Percentiles rank a stretch among this genome's conserved stretches.
phyloP scores from a whole-genome alignment of 2,888 invertebrate genomes.

The Lydus trimaculatus region DNA sequence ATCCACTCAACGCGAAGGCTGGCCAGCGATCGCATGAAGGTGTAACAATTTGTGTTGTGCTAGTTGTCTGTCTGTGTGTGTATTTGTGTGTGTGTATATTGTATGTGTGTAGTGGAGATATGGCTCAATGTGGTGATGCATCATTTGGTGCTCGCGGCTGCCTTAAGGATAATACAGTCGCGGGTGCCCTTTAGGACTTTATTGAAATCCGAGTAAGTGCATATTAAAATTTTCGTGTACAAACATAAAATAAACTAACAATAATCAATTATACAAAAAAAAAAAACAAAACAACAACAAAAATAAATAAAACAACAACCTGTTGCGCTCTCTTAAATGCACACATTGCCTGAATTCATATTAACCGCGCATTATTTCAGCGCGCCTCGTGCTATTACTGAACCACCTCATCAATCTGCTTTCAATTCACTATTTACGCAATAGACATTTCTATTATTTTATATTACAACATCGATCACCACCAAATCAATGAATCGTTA shows the following conservation, averaged over 20 bases:
- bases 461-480: slow-evolving; percentile 25
- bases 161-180: slow-evolving; percentile 52
- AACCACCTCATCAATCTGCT: slow-evolving; percentile 34
- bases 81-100: too few species aligned
- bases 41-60: slow-evolving; percentile 46
- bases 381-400: slow-evolving; percentile 51
- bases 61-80: too few species aligned
- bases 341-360: slow-evolving; percentile 13
- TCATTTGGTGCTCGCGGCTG: slow-evolving; percentile 55
- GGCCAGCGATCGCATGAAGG: slow-evolving; percentile 40
- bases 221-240: not conserved
- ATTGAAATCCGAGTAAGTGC: slow-evolving; percentile 51
- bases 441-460: slow-evolving; percentile 48
- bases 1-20: slow-evolving; percentile 56
- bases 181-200: slow-evolving; percentile 56
- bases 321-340: slow-evolving; percentile 36
- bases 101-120: slow-evolving; percentile 34
- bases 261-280: too few species aligned
- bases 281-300: too few species aligned
- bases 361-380: slow-evolving; percentile 46
- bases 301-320: too few species aligned
- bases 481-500: not conserved
- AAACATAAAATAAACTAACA: too few species aligned
- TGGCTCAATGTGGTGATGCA: slow-evolving; percentile 55
- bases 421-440: slow-evolving; percentile 46